Conservation (phyloP, 2,113 vertebrate genomes). For the Calidris pugnax region DNA sequence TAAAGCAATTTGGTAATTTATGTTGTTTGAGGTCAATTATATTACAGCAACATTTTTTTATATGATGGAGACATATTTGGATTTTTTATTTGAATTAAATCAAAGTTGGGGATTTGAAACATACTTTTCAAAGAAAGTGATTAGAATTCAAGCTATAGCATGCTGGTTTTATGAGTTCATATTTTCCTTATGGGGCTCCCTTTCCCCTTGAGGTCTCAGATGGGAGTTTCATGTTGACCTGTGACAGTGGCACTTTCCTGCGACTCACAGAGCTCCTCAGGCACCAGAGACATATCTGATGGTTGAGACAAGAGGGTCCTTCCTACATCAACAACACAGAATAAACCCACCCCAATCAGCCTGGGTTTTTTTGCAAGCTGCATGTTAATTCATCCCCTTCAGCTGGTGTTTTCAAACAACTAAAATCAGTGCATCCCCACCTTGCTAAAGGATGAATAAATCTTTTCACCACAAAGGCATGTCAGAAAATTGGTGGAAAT, state of each 20-base stretch:
- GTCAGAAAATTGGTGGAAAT: not conserved
- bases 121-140: not conserved
- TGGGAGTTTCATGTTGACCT: not conserved
- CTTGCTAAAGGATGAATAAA: not conserved
- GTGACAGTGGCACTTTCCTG: not conserved
- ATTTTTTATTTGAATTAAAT: not conserved
- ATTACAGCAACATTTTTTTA: not conserved
- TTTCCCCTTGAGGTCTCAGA: not conserved
- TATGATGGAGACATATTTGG: not conserved
- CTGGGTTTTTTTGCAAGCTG: not conserved
- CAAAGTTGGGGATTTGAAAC: not conserved
- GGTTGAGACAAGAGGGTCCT: not conserved
- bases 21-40: not conserved
- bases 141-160: not conserved
- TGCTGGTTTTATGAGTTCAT: not conserved
- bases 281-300: not conserved
- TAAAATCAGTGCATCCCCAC: not conserved
- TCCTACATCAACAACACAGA: not conserved
- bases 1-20: not conserved
- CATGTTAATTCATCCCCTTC: not conserved
- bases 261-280: too few relatives aligned
- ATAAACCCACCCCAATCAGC: not conserved
- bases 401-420: not conserved
- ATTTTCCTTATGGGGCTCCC: not conserved
- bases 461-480: not conserved